Base-by-base conservation (phyloP, 2,888 invertebrate species). In the Choreutis nemorana region DNA sequence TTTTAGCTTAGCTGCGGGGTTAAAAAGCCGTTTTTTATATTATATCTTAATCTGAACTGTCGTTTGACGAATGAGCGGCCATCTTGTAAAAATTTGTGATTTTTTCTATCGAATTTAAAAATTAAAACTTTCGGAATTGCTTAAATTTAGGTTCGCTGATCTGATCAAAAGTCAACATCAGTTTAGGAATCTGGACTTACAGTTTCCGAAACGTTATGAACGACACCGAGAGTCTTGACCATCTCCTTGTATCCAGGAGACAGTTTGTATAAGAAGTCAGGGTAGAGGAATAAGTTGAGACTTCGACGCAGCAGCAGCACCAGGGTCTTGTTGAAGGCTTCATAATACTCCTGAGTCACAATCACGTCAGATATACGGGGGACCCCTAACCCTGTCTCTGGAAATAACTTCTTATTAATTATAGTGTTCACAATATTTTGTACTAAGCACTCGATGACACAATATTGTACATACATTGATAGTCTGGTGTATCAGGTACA, bases 381-480 rank as follows among this genome's bases (percentile, higher is more conserved):
- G 0, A 58, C 46, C 3, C 72, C 71, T 0, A 73, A 32, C 0
- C 66, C 71, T 1, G 67, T 67, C 31, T 67, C 72, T 73, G 40
- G 8, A 24, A 36, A 28, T 10, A 12, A n/a, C 3, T 28, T 4
- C 13, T 3, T 8, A 6, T 6, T 8, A 18, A 6, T 18, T 18
- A 18, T 4, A 16, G 2, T 16, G 4, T n/a, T n/a, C n/a, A n/a
- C n/a, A n/a, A n/a, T n/a, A n/a, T n/a, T n/a, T n/a, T n/a, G n/a
- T n/a, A n/a, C n/a, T n/a, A n/a, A n/a, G n/a, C n/a, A n/a, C n/a
- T n/a, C n/a, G n/a, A n/a, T n/a, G n/a, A n/a, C n/a, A n/a, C n/a
- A n/a, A n/a, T n/a, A n/a, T n/a, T n/a, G n/a, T n/a, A n/a, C n/a
- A n/a, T n/a, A n/a, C n/a, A n/a, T n/a, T n/a, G n/a, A n/a, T n/a